These are phyloP conservation scores for Onychomys leucogaster DNA, from an alignment of 2,797 vertebrate genomes.

Conservation along the genomic window DNA sequence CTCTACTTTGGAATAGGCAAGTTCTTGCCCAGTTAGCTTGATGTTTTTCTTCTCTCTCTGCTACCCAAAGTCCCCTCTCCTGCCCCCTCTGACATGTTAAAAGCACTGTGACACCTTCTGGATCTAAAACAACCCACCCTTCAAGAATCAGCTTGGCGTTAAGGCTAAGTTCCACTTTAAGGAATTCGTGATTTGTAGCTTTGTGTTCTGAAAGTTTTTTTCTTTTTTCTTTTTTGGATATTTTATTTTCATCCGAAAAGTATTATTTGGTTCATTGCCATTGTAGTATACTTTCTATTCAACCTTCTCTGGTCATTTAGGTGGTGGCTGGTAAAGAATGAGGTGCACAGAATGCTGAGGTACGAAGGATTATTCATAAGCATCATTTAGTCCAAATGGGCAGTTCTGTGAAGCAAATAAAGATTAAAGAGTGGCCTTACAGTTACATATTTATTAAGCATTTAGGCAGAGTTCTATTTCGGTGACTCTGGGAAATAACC, in stretches of 20 bases:
- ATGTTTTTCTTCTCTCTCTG: not conserved
- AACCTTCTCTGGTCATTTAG: not conserved
- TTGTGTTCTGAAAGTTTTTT: not conserved
- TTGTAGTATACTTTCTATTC: constrained; percentile 19
- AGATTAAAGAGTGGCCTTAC: not conserved
- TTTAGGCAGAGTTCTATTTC: constrained; percentile 50
- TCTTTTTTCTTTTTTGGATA: not conserved
- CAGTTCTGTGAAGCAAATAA: not conserved
- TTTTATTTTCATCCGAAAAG: constrained; percentile 56
- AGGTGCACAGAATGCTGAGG: not conserved
- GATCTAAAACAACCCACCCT: not conserved
- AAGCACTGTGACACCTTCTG: not conserved
- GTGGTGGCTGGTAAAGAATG: not conserved
- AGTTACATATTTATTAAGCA: not conserved
- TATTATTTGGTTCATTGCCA: not conserved
- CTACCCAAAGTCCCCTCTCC: not conserved
- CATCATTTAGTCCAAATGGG: not conserved
- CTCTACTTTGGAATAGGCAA: not conserved
- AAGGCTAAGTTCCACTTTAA: not conserved
- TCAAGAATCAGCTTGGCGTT: not conserved
- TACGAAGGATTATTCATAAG: not conserved
- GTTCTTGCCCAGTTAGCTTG: not conserved
- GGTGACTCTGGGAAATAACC: constrained; percentile 66
- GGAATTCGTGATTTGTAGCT: not conserved
- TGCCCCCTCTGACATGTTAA: not conserved